phyloP scores from a whole-genome alignment of 2,888 invertebrate species.

The Pyrgus malvae region DNA sequence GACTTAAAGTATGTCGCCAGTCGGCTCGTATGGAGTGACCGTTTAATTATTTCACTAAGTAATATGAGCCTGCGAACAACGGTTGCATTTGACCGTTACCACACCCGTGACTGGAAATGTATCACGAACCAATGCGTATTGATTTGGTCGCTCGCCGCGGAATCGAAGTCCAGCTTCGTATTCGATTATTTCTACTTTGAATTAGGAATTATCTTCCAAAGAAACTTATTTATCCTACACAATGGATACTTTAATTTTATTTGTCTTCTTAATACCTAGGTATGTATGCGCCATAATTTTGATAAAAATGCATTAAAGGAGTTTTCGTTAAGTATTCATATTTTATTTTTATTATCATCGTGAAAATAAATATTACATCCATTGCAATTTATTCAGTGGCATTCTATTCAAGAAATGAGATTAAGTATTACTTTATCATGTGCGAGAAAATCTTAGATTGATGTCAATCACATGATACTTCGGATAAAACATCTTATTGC shows the following conservation, averaged over 20 bases:
- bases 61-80: constrained; percentile 35
- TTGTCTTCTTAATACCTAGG: not conserved
- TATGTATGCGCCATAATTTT: not conserved
- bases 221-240: not conserved
- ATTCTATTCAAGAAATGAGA: no score
- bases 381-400: no score
- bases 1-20: not conserved
- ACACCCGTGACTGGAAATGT: constrained; percentile 31
- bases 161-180: not conserved
- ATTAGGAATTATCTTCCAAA: not conserved
- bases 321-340: not conserved
- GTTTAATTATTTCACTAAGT: constrained; percentile 33
- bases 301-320: not conserved
- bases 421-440: no score
- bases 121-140: constrained; percentile 36
- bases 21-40: constrained; percentile 10
- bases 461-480: constrained; percentile 10
- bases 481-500: not conserved
- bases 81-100: constrained; percentile 38
- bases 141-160: constrained; percentile 27
- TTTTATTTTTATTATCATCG: not conserved
- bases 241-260: not conserved
- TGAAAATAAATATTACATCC: not conserved
- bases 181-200: constrained; percentile 8
- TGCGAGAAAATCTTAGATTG: constrained; percentile 4